These are phyloP conservation scores for Gonioctena quinquepunctata DNA, from an alignment of 1,140 invertebrate genomes.

Conservation along the genomic window DNA sequence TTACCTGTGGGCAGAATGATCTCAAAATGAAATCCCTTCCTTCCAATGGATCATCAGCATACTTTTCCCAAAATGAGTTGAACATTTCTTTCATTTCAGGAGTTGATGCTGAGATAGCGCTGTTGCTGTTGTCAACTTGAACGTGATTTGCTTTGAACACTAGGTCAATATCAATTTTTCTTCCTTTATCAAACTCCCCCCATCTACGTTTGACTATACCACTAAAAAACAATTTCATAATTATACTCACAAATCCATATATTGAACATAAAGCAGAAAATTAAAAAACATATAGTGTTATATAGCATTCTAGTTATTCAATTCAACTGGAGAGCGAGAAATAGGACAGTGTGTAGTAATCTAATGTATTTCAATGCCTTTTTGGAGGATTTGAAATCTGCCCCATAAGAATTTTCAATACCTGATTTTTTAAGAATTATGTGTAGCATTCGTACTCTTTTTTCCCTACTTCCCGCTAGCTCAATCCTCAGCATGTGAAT, in stretches of 20 bases:
- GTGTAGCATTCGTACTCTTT: too few relatives aligned
- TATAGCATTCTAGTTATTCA: too few relatives aligned
- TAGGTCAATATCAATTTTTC: constrained; percentile 71
- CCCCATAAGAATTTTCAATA: too few relatives aligned
- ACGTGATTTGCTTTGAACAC: constrained; percentile 76
- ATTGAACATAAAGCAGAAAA: too few relatives aligned
- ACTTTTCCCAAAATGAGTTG: constrained; percentile 72
- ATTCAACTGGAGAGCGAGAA: too few relatives aligned
- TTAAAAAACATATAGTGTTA: too few relatives aligned
- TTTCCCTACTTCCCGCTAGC: too few relatives aligned
- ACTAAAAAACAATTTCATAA: constrained; percentile 57
- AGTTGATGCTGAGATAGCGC: constrained; percentile 63
- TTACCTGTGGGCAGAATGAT: constrained; percentile 77
- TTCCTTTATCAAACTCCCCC: constrained; percentile 63
- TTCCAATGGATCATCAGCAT: constrained; percentile 65
- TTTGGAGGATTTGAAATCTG: too few relatives aligned
- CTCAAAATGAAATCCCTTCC: constrained; percentile 79
- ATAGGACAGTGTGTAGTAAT: too few relatives aligned
- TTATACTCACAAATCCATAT: not conserved
- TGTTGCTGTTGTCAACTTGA: constrained; percentile 72
- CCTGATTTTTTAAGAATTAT: too few relatives aligned
- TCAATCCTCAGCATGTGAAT: too few relatives aligned
- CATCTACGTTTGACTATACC: constrained; percentile 77
- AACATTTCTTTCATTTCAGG: constrained; percentile 77
- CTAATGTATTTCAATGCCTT: too few relatives aligned